Evolutionary conservation across 2,113 vertebrate genomes (phyloP).

Genomic region (Orycteropus afer): DNA sequence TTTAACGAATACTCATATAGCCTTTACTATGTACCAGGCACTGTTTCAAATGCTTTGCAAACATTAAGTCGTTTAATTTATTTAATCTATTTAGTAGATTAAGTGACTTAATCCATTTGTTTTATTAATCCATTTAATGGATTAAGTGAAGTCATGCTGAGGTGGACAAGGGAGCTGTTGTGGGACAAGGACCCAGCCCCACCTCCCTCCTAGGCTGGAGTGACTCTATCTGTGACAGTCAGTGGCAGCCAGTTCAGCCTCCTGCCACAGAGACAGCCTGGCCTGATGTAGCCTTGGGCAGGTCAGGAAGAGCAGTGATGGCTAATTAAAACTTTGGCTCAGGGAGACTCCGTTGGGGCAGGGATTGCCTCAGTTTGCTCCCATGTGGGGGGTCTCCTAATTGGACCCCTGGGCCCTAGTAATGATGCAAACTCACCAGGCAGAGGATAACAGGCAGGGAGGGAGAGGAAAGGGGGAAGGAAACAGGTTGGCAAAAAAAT

Average conservation of each 20-base stretch:
- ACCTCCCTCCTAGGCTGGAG: neutral
- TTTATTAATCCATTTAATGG: constrained; percentile 47
- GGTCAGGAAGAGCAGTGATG: constrained; percentile 70
- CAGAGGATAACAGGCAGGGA: constrained; percentile 53
- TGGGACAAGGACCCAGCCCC: neutral
- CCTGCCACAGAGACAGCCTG: neutral
- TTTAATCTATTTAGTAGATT: constrained; percentile 56
- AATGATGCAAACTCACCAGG: constrained; percentile 73
- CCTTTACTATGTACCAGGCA: neutral
- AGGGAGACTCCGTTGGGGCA: constrained; percentile 40
- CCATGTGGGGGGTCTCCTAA: constrained; percentile 48
- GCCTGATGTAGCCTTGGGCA: neutral
- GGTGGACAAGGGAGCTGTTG: neutral
- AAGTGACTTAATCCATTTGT: constrained; percentile 46
- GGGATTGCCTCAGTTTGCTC: constrained; percentile 65
- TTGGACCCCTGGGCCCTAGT: constrained; percentile 65
- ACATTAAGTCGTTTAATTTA: constrained; percentile 25
- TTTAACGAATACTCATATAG: neutral
- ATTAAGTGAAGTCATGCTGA: constrained; percentile 22
- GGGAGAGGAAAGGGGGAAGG: neutral
- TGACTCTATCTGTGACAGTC: neutral
- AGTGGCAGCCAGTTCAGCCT: neutral
- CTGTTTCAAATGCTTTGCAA: neutral
- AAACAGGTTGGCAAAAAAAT: constrained; percentile 45
- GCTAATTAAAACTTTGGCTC: constrained; percentile 79